Percentiles rank a stretch among this genome's conserved stretches.
These are phyloP conservation scores for Metallyticus violacea DNA, from an alignment of 2,888 invertebrate species.

Conservation along the genomic window DNA sequence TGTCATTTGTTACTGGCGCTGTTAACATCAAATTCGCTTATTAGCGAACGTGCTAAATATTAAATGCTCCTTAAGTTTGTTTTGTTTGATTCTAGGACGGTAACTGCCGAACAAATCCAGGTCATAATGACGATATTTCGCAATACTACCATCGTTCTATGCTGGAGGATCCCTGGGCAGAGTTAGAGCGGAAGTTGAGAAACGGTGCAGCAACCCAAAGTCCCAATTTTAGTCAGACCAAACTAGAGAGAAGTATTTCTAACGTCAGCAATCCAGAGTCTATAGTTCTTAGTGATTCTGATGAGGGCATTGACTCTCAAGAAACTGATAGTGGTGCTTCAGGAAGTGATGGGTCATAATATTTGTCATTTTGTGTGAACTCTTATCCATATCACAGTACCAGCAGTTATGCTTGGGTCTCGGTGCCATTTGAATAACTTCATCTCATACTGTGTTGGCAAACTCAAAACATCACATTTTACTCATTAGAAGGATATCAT, in stretches of 20 bases:
- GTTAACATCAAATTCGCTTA: background rate
- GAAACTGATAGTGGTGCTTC: constrained; percentile 2
- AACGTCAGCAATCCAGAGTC: background rate
- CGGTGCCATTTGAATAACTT: background rate
- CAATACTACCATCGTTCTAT: constrained; percentile 32
- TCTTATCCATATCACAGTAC: background rate
- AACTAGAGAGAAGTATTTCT: background rate
- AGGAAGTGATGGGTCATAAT: constrained; percentile 14
- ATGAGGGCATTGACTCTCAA: constrained; percentile 12
- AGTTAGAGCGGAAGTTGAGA: constrained; percentile 24
- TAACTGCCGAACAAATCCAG: background rate
- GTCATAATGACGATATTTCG: constrained; percentile 18
- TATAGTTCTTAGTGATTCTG: constrained; percentile 6
- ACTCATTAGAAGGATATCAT: background rate
- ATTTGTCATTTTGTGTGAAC: background rate
- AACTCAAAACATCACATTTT: background rate
- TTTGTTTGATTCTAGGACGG: constrained; percentile 18
- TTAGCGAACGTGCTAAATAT: background rate
- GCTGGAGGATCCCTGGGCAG: constrained; percentile 34
- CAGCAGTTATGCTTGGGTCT: background rate
- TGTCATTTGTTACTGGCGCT: background rate
- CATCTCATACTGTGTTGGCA: background rate
- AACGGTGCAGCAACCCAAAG: background rate
- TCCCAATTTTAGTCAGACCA: background rate
- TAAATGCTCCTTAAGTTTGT: background rate